phyloP scores from a whole-genome alignment of 2,113 vertebrate species.

The Telmatochromis brichardi region DNA sequence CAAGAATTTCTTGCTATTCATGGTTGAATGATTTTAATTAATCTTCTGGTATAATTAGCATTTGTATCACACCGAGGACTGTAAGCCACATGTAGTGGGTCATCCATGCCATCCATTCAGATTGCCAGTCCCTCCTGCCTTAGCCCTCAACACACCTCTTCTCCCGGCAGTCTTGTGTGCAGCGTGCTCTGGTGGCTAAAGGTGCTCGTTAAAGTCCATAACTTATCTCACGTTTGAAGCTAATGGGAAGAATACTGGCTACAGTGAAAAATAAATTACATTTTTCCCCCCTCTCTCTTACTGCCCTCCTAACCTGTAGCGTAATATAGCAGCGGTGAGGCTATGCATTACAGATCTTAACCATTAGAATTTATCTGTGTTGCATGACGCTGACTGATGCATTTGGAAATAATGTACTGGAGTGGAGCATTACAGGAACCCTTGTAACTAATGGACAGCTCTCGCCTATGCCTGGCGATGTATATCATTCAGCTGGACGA shows the following conservation, averaged over 20 bases:
- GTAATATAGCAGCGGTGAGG: slow-evolving; percentile 89
- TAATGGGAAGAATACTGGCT: slow-evolving; percentile 81
- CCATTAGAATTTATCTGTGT: slow-evolving; percentile 88
- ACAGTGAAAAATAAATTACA: slow-evolving; percentile 79
- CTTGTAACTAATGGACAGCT: slow-evolving; percentile 90
- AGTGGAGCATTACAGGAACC: slow-evolving; percentile 83
- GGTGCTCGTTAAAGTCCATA: slow-evolving; percentile 77
- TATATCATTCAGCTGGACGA: slow-evolving; percentile 87
- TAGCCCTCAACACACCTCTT: background rate
- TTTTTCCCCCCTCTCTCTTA: slow-evolving; percentile 51
- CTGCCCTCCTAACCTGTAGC: slow-evolving; percentile 87
- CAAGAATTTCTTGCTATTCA: background rate
- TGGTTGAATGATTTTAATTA: background rate
- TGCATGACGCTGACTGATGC: slow-evolving; percentile 88
- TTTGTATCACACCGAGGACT: background rate
- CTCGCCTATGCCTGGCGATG: slow-evolving; percentile 83
- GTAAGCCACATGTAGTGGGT: background rate
- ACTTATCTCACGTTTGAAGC: slow-evolving; percentile 78
- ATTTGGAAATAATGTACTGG: slow-evolving; percentile 97
- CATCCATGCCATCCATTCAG: slow-evolving; percentile 3
- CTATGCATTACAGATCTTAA: slow-evolving; percentile 86
- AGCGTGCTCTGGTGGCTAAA: slow-evolving; percentile 71
- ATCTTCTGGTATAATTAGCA: background rate
- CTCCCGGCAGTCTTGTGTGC: slow-evolving; percentile 54
- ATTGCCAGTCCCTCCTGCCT: background rate